phyloP scores from a whole-genome alignment of 2,888 invertebrate species.

The Prenolepis imparis region DNA sequence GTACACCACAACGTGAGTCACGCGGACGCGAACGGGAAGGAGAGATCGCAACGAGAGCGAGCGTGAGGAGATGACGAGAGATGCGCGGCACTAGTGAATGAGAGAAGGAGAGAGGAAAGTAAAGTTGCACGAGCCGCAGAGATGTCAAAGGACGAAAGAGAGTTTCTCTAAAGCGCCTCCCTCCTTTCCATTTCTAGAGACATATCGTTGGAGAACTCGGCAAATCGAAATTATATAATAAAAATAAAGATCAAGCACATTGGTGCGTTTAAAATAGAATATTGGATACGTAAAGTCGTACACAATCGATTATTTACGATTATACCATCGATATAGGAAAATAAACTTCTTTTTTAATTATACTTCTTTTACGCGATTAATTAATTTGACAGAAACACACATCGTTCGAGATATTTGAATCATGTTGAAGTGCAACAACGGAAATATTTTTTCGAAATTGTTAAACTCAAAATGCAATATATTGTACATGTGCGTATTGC shows the following conservation, averaged over 20 bases:
- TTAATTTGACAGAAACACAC: not conserved
- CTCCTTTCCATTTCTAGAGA: slow-evolving; percentile 27
- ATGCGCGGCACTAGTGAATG: slow-evolving; percentile 34
- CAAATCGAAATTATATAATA: slow-evolving; percentile 24
- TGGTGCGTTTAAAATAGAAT: not conserved
- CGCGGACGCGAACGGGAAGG: slow-evolving; percentile 71
- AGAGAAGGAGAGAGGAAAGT: slow-evolving; percentile 10
- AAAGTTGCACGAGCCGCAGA: slow-evolving; percentile 53
- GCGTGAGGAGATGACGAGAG: slow-evolving; percentile 48
- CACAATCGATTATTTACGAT: not conserved
- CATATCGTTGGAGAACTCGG: not conserved
- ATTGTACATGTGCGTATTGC: slow-evolving; percentile 5
- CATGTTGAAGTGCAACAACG: not conserved
- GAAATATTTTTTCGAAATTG: not conserved
- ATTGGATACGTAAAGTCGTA: not conserved
- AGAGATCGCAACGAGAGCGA: slow-evolving; percentile 56
- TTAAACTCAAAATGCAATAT: slow-evolving; percentile 12
- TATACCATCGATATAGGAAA: not conserved
- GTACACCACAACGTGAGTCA: slow-evolving; percentile 81
- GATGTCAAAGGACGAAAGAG: slow-evolving; percentile 50
- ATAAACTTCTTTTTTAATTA: not conserved
- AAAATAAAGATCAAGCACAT: not conserved
- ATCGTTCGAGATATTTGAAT: not conserved
- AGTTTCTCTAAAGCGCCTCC: not conserved
- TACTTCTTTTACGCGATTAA: not conserved